phyloP scores from a whole-genome alignment of 1,140 invertebrate genomes.

The Drosophila obscura region DNA sequence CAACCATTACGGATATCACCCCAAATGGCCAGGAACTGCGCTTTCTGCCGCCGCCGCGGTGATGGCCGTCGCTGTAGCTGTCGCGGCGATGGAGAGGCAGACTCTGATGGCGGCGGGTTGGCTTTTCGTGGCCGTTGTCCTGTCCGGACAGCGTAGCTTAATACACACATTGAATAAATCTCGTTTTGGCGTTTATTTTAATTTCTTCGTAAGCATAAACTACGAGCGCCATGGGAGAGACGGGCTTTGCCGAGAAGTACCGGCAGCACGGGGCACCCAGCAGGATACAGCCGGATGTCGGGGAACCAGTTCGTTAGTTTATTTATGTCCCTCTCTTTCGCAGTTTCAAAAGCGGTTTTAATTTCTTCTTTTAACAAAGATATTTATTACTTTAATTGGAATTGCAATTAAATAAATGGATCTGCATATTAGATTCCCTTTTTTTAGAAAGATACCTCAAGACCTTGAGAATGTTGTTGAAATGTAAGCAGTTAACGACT shows the following conservation, averaged over 20 bases:
- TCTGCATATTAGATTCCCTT: not conserved
- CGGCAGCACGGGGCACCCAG: constrained; percentile 27
- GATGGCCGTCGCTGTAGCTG: constrained; percentile 18
- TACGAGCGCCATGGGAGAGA: constrained; percentile 67
- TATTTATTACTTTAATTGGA: constrained; percentile 13
- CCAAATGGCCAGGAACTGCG: constrained; percentile 66
- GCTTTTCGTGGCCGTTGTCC: constrained; percentile 33
- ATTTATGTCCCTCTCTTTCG: constrained; percentile 43
- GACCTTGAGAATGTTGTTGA: too few species aligned
- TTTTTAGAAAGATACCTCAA: too few species aligned
- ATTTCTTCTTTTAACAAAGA: constrained; percentile 44
- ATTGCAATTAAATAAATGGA: constrained; percentile 11
- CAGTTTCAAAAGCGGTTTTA: constrained; percentile 28
- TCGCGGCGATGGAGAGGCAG: not conserved
- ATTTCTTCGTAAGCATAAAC: constrained; percentile 81
- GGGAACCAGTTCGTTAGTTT: constrained; percentile 28
- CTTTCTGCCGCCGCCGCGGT: constrained; percentile 36
- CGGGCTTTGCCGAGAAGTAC: constrained; percentile 10
- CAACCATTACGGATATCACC: constrained; percentile 75
- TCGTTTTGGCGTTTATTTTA: constrained; percentile 79
- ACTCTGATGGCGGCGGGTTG: constrained; percentile 53
- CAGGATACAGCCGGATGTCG: constrained; percentile 9
- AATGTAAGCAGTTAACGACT: too few species aligned
- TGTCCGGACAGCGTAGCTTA: constrained; percentile 72
- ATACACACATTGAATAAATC: constrained; percentile 82